Evolutionary conservation across 2,113 vertebrate genomes (phyloP), one percentile per base, ranked within the genome.

Genomic region (Chlamydotis undulata): DNA sequence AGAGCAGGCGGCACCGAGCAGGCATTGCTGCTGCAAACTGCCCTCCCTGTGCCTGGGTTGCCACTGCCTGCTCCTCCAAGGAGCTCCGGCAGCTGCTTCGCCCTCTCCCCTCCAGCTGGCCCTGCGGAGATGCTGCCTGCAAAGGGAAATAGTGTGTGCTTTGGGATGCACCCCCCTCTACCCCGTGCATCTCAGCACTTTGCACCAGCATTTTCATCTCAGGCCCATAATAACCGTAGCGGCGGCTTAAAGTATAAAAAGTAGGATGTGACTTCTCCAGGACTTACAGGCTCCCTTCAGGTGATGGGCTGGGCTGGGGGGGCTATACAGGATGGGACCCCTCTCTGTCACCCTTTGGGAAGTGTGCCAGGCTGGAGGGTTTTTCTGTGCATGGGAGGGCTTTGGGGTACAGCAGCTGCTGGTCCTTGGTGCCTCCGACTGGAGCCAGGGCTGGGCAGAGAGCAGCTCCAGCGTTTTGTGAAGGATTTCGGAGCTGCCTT

Each of bases 401-500:
- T 69, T 70, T 29, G 26, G 61, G 39, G 16, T 28, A 28, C 10
- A 14, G 31, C 4, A 0, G 25, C 74, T 75, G 23, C 29, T 22
- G 25, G 64, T 61, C 56, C n/a, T 76, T 8, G 12, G 35, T 89
- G 73, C 52, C 69, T 80, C n/a, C 0, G 0, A 3, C 25, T 0
- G 0, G 26, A 92, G 43, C 50, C 39, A 25, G 53, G 50, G 39
- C 79, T 87, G 29, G 47, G 29, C 33, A 64, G 65, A 81, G 91
- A 89, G 76, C 55, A 90, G 68, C 64, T 83, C 4, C 2, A 81
- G 39, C 14, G 3, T 92, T 94, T 91, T 0, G 0, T 4, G 23
- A 84, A 89, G 53, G 68, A 55, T 92, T 94, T 95, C 4, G 11
- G 87, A 95, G 35, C 91, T 89, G 29, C 37, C 80, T 92, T 96